Base-by-base conservation (phyloP, 2,113 vertebrate species). In the Lanius collurio region DNA sequence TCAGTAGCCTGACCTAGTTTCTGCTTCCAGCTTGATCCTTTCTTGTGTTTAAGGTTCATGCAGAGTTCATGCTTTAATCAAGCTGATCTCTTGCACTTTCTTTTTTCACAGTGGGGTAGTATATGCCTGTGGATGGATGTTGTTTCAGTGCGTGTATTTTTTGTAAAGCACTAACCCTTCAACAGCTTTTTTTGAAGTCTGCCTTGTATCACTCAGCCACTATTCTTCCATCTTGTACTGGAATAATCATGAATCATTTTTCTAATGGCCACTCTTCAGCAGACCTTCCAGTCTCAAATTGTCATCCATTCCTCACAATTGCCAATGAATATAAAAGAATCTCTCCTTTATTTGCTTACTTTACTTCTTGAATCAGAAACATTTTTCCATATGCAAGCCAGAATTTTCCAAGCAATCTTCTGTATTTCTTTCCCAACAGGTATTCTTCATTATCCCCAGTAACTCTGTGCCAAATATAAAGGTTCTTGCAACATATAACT, bases 1-100 rank as follows among this genome's bases (percentile, higher is more conserved):
- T 88, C 50, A 80, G 68, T 47, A 95, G 31, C 6, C 76, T 93
- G 94, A 96, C 88, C 94, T 81, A 92, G 52, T 95, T 97, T 95
- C 65, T 94, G 35, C 81, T 94, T 90, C 42, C 35, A 92, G 37
- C 13, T 77, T 83, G 37, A 83, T 93, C 37, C 22, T 81, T 89
- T 65, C 35, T 65, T 86, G 16, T 67, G 24, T 81, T 80, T 67
- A 62, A 74, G 60, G 88, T 93, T 94, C 90, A 93, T n/a, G 20
- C n/a, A 70, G 28, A 92, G 88, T 92, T 97, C 79, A 35, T 74
- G 47, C 12, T 94, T 86, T 90, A 93, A 86, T 90, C 83, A 86
- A 83, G 47, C 15, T 86, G 63, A 46, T 70, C 20, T 80, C 47
- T 86, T 50, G 33, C 15, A 35, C 52, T 77, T 88, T 77, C 46